Evolutionary conservation across 2,113 vertebrate genomes (phyloP).

Genomic region (Talpa occidentalis): DNA sequence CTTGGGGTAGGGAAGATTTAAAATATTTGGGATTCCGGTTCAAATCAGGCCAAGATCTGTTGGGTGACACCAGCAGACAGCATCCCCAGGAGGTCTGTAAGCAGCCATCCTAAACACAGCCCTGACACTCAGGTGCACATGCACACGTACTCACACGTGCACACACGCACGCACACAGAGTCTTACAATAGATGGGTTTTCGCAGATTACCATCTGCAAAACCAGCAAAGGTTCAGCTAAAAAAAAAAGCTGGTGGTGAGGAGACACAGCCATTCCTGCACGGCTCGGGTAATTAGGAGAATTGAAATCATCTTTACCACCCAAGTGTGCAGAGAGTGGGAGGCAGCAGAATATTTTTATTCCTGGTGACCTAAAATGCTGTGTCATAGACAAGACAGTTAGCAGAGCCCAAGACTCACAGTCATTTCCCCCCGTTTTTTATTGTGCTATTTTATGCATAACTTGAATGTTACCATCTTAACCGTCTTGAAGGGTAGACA

Average conservation of each 20-base stretch:
- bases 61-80: too few relatives aligned
- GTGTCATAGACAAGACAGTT: conserved; percentile 53
- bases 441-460: background rate
- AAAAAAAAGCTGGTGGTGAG: background rate
- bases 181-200: background rate
- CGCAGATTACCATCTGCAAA: conserved; percentile 12
- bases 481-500: background rate
- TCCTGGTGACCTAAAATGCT: conserved; percentile 53
- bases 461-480: background rate
- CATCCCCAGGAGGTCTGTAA: too few relatives aligned
- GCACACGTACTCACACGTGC: too few relatives aligned
- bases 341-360: conserved; percentile 72
- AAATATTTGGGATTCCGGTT: background rate
- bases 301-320: conserved; percentile 54
- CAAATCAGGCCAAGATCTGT: background rate
- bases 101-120: background rate
- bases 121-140: too few relatives aligned
- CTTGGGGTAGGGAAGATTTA: background rate
- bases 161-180: background rate
- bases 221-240: background rate
- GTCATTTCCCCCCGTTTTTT: background rate
- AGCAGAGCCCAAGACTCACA: conserved; percentile 10
- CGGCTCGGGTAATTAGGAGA: conserved; percentile 19
- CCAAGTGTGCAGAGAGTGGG: conserved; percentile 63
- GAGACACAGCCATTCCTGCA: background rate